Evolutionary conservation across 2,797 vertebrate genomes (phyloP).

Genomic region (Selene dorsalis): DNA sequence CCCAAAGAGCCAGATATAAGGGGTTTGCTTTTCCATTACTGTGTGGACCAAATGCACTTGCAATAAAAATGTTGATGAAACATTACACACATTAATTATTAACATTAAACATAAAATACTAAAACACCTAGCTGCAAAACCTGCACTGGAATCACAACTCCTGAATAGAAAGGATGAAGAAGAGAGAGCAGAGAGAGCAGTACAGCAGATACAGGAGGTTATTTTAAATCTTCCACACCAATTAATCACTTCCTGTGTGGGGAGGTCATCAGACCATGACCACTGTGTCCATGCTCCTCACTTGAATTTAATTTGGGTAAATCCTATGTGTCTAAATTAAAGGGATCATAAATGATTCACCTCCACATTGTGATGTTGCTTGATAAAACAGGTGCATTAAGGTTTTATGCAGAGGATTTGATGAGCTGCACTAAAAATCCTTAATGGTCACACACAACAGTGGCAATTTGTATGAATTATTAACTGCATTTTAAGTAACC

Average conservation of each 20-base stretch:
- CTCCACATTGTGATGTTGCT: neutral
- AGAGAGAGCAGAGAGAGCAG: neutral
- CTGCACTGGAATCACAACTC: too few species aligned
- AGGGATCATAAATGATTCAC: neutral
- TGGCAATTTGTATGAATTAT: neutral
- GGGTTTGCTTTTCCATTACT: too few species aligned
- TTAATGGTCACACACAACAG: neutral
- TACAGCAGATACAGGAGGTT: neutral
- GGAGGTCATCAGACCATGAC: constrained; percentile 29
- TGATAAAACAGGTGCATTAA: neutral
- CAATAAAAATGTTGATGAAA: too few species aligned
- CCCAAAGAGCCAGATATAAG: too few species aligned
- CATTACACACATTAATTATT: too few species aligned
- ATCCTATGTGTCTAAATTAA: constrained; percentile 10
- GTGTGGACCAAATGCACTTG: too few species aligned
- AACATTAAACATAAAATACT: too few species aligned
- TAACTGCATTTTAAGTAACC: neutral
- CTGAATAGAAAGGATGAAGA: neutral
- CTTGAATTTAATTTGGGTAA: constrained; percentile 18
- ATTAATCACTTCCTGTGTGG: constrained; percentile 37
- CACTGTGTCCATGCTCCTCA: constrained; percentile 1
- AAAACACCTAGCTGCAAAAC: too few species aligned
- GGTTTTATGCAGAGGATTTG: neutral
- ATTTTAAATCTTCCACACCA: constrained; percentile 33
- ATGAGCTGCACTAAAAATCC: neutral